Evolutionary conservation across 2,797 vertebrate genomes (phyloP), one percentile per base, ranked within the genome.

Genomic region (Anolis apletophallus): DNA sequence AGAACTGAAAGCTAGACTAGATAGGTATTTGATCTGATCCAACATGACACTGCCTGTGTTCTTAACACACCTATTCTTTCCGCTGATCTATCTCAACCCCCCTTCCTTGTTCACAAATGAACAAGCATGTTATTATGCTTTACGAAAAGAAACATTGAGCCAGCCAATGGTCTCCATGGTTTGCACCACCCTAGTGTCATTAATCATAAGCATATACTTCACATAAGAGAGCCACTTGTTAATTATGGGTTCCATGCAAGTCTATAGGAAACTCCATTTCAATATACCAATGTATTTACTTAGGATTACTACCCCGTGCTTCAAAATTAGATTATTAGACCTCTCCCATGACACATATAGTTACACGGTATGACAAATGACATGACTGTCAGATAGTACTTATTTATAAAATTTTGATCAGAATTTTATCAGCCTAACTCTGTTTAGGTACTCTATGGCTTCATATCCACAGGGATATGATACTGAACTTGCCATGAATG

Each of bases 341-440:
- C n/a, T 64, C 75, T 64, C 78, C 83, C 34, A 82, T 52, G 68
- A 26, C 32, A 75, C 81, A 82, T 78, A 78, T 82, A 82, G 80
- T 26, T 54, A 11, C 32, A 64, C 19, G 21, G 32, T 79, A 81
- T 81, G 46, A n/a, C 54, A 17, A 4, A 36, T 11, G 1, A 34
- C 67, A 64, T 5, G 23, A 34, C 14, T 78, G 40, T 74, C 32
- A 79, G 12, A 21, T 59, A 19, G 21, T 23, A 3, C n/a, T 77
- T 77, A 69, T 68, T 75, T 81, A 55, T 29, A 29, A 87, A 71
- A 29, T 34, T 10, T 59, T 46, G 13, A 32, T 54, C 36, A 57
- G 54, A 87, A 78, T 36, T 16, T 34, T 57, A 50, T 59, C 19
- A 46, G 11, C 40, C 32, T 19, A 69, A 14, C 26, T 34, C 46